phyloP scores from a whole-genome alignment of 2,888 invertebrate genomes.

The Cantharis flavilabris region DNA sequence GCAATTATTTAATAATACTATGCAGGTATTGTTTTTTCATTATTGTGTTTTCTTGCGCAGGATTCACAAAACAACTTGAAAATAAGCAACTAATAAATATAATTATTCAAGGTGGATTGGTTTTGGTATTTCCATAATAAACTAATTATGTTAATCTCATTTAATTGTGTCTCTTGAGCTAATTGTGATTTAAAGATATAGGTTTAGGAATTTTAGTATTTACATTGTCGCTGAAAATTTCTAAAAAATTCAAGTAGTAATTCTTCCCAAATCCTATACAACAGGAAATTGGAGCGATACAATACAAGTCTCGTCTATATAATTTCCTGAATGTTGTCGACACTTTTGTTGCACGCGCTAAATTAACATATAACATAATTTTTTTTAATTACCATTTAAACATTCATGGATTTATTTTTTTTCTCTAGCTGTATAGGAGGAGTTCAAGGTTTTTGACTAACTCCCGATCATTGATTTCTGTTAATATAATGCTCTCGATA shows the following conservation, averaged over 20 bases:
- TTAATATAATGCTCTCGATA: too few species aligned
- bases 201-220: not conserved
- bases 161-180: slow-evolving; percentile 17
- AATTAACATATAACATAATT: not conserved
- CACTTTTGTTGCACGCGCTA: not conserved
- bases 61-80: not conserved
- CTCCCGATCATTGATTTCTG: not conserved
- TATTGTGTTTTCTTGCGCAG: not conserved
- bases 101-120: not conserved
- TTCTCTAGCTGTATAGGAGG: not conserved
- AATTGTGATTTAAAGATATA: not conserved
- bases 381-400: not conserved
- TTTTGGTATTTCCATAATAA: slow-evolving; percentile 17
- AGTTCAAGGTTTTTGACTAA: not conserved
- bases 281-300: slow-evolving; percentile 19
- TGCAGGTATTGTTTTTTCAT: not conserved
- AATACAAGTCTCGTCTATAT: slow-evolving; percentile 4
- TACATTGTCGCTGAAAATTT: not conserved
- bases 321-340: slow-evolving; percentile 9
- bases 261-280: slow-evolving; percentile 8
- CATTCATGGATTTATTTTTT: not conserved
- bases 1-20: too few species aligned
- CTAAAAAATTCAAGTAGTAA: slow-evolving; percentile 2
- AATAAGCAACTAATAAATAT: not conserved
- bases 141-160: slow-evolving; percentile 13